phyloP scores from a whole-genome alignment of 1,140 invertebrate species.

The Macrotrachela quadricornifera region DNA sequence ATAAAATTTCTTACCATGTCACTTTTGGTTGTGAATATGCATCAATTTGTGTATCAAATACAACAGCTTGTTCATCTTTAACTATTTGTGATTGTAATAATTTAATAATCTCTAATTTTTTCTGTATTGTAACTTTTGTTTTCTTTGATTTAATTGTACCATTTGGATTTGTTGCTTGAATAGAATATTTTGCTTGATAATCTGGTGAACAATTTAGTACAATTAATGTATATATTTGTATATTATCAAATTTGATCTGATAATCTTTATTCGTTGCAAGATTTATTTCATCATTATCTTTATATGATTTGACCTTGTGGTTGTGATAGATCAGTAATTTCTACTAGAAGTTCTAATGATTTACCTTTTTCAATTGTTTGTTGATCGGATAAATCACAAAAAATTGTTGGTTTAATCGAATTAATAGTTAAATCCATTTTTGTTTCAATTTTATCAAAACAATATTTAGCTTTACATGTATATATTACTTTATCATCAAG shows the following conservation, averaged over 20 bases:
- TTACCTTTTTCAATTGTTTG: conserved; percentile 19
- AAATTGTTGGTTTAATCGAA: too few species aligned
- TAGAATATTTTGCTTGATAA: neutral
- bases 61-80: conserved; percentile 46
- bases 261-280: neutral
- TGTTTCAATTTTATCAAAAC: conserved; percentile 31
- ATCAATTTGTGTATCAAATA: conserved; percentile 49
- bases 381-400: neutral
- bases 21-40: conserved; percentile 47
- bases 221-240: neutral
- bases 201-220: neutral
- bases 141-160: neutral
- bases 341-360: conserved; percentile 4
- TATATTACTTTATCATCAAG: conserved; percentile 20
- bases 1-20: conserved; percentile 47
- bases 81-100: too few species aligned
- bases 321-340: conserved; percentile 20
- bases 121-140: too few species aligned
- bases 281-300: conserved; percentile 9
- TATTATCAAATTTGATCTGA: too few species aligned
- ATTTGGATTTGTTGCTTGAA: conserved; percentile 1
- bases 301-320: conserved; percentile 28
- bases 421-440: too few species aligned
- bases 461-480: conserved; percentile 34
- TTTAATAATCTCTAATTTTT: too few species aligned